phyloP scores from a whole-genome alignment of 2,888 invertebrate genomes.

The Pyralis farinalis region DNA sequence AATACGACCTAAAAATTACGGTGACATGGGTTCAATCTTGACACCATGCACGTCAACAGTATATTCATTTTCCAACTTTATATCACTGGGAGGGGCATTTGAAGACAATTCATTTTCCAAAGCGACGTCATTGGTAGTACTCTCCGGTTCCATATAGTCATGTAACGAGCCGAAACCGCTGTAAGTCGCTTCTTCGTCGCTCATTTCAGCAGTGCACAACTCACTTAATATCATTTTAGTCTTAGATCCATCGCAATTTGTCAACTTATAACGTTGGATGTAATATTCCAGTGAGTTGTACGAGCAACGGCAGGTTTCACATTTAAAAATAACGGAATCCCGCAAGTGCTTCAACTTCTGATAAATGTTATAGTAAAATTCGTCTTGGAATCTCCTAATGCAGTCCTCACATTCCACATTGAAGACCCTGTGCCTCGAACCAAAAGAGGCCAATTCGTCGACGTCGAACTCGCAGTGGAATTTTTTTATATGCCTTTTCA shows the following conservation, averaged over 20 bases:
- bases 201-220: slow-evolving; percentile 61
- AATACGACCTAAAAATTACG: slow-evolving; percentile 14
- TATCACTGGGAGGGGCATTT: slow-evolving; percentile 37
- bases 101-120: slow-evolving; percentile 25
- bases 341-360: slow-evolving; percentile 39
- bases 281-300: slow-evolving; percentile 50
- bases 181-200: slow-evolving; percentile 40
- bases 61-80: slow-evolving; percentile 28
- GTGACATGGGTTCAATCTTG: slow-evolving; percentile 37
- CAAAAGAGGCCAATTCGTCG: slow-evolving; percentile 50
- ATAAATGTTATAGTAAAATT: slow-evolving; percentile 33
- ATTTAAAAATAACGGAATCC: slow-evolving; percentile 48
- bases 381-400: slow-evolving; percentile 47
- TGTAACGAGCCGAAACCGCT: slow-evolving; percentile 33
- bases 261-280: slow-evolving; percentile 43
- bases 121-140: slow-evolving; percentile 40
- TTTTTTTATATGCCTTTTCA: slow-evolving; percentile 61
- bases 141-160: slow-evolving; percentile 45
- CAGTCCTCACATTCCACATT: slow-evolving; percentile 54
- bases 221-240: slow-evolving; percentile 58
- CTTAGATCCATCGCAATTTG: slow-evolving; percentile 28
- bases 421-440: slow-evolving; percentile 32
- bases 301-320: slow-evolving; percentile 37
- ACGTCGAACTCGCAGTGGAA: slow-evolving; percentile 57
- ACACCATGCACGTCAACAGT: slow-evolving; percentile 15